phyloP scores from a whole-genome alignment of 2,888 invertebrate species.

The Zele albiditarsus region DNA sequence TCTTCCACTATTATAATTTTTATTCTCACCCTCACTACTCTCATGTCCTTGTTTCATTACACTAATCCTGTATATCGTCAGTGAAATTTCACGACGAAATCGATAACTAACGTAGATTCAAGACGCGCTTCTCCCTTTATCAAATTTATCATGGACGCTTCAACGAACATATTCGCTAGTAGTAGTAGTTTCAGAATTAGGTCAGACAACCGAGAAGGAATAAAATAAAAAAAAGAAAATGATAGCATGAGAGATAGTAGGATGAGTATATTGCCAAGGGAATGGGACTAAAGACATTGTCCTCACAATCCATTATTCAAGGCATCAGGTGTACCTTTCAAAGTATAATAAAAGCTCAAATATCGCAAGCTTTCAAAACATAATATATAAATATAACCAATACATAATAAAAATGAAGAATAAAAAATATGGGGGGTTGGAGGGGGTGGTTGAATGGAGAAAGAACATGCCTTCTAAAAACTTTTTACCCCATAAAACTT shows the following conservation, averaged over 20 bases:
- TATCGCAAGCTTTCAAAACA: background rate
- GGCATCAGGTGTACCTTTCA: slow-evolving; percentile 3
- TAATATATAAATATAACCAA: background rate
- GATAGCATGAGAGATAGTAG: too few relatives aligned
- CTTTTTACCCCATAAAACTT: background rate
- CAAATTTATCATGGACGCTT: background rate
- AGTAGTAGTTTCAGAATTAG: background rate
- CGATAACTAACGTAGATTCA: background rate
- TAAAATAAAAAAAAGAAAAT: background rate
- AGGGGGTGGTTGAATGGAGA: background rate
- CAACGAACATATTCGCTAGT: background rate
- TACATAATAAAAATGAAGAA: background rate
- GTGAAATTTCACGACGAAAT: background rate
- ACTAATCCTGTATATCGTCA: background rate
- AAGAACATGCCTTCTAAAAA: background rate
- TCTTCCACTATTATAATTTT: background rate
- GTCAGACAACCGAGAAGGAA: background rate
- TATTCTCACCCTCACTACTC: background rate
- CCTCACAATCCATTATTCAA: background rate
- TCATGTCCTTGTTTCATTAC: background rate
- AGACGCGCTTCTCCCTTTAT: background rate
- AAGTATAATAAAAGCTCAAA: background rate
- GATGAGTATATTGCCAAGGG: background rate
- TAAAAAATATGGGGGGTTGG: too few relatives aligned
- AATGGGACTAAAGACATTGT: background rate